Evolutionary conservation across 2,797 vertebrate genomes (phyloP).

Genomic region (Enteromius paludinosus): DNA sequence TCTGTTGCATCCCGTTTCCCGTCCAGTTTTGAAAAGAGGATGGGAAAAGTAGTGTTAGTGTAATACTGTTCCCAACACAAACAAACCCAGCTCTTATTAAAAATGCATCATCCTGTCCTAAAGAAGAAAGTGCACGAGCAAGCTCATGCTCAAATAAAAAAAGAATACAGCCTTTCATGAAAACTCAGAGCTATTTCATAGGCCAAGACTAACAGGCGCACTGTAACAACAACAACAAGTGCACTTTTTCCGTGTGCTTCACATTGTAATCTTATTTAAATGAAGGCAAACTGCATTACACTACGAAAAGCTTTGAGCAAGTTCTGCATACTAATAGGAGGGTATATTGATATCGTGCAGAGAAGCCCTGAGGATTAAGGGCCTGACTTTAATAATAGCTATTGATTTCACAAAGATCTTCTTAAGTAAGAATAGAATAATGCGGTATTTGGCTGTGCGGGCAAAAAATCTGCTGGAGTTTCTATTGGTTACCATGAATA

Average conservation of each 20-base stretch:
- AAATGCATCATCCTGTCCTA: conserved; percentile 71
- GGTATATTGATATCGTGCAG: conserved; percentile 22
- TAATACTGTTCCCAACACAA: conserved; percentile 62
- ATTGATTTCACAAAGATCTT: conserved; percentile 49
- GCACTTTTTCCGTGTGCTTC: conserved; percentile 34
- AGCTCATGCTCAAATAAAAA: conserved; percentile 3
- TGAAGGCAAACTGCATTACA: conserved; percentile 36
- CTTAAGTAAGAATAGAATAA: conserved; percentile 40
- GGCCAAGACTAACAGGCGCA: conserved; percentile 46
- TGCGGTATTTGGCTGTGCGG: conserved; percentile 19
- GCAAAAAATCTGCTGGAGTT: conserved; percentile 29
- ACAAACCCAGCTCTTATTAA: conserved; percentile 68
- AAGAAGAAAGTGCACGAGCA: conserved; percentile 59
- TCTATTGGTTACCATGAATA: conserved; percentile 15
- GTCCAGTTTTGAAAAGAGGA: not conserved
- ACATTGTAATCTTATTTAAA: conserved; percentile 45
- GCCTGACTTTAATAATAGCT: conserved; percentile 45
- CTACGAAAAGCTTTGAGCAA: conserved; percentile 6
- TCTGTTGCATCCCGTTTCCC: not conserved
- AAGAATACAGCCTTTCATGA: conserved; percentile 37
- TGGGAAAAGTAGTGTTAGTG: conserved; percentile 57
- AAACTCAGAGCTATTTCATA: conserved; percentile 45
- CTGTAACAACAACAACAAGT: conserved; percentile 46
- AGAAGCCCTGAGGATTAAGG: conserved; percentile 40
- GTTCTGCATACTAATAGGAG: conserved; percentile 37